These are phyloP conservation scores for Oncorhynchus keta DNA, from an alignment of 2,113 vertebrate genomes.

Conservation along the genomic window DNA sequence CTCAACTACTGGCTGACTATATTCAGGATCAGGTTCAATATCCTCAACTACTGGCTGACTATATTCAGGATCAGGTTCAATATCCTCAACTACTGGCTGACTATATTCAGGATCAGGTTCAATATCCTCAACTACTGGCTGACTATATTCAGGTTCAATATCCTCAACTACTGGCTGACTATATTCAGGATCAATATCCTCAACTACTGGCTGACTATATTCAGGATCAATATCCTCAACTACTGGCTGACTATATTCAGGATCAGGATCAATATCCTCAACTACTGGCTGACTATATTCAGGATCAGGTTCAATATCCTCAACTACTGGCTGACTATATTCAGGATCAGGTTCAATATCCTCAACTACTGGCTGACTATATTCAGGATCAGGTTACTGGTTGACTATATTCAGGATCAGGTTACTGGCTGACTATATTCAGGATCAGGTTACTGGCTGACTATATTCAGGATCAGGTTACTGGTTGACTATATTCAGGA, in stretches of 20 bases:
- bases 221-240: too few relatives aligned
- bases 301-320: constrained; percentile 85
- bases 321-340: constrained; percentile 89
- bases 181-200: too few relatives aligned
- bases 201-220: constrained; percentile 82
- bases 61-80: constrained; percentile 52
- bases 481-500: constrained; percentile 70
- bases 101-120: too few relatives aligned
- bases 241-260: too few relatives aligned
- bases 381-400: too few relatives aligned
- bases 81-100: too few relatives aligned
- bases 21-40: constrained; percentile 70
- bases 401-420: too few relatives aligned
- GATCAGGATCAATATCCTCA: too few relatives aligned
- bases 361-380: constrained; percentile 75
- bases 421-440: too few relatives aligned
- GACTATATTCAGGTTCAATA: constrained; percentile 68
- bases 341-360: constrained; percentile 81
- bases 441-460: too few relatives aligned
- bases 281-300: constrained; percentile 94
- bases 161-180: too few relatives aligned
- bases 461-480: too few relatives aligned
- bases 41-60: constrained; percentile 76
- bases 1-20: constrained; percentile 88
- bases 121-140: constrained; percentile 69